Conservation (phyloP, 2,113 vertebrate species). For the Phaetusa simplex region DNA sequence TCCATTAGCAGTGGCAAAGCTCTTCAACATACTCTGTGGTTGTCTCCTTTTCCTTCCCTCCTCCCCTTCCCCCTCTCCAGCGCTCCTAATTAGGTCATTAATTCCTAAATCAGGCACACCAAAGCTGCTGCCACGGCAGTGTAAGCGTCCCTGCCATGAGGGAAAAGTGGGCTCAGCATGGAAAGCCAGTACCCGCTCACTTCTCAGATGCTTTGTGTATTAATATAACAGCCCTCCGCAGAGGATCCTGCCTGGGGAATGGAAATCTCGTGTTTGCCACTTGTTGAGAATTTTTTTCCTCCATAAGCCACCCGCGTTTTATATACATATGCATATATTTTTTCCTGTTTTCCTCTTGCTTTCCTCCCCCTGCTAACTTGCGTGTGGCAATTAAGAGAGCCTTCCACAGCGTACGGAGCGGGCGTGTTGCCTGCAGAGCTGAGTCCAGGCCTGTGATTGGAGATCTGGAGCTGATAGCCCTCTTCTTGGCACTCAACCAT, state of each 20-base stretch:
- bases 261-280: not conserved
- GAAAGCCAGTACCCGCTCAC: not conserved
- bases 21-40: not conserved
- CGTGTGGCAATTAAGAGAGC: not conserved
- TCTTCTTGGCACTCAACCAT: conserved; percentile 39
- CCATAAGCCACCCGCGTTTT: not conserved
- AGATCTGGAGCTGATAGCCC: conserved; percentile 27
- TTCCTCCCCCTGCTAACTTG: not conserved
- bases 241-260: not conserved
- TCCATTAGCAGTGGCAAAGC: not conserved
- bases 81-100: conserved; percentile 5
- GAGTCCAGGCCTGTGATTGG: not conserved
- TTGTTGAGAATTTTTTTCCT: not conserved
- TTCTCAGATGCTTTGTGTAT: not conserved
- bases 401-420: not conserved
- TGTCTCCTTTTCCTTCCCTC: not conserved
- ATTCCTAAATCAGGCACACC: conserved; percentile 27
- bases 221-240: not conserved
- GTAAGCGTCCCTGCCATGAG: not conserved
- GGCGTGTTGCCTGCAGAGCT: not conserved
- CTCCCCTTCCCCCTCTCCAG: not conserved
- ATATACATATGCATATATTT: not conserved
- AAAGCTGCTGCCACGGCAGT: not conserved
- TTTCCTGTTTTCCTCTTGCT: not conserved
- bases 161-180: not conserved